Base-by-base conservation (phyloP, 2,888 invertebrate species). In the Erebia epiphron region DNA sequence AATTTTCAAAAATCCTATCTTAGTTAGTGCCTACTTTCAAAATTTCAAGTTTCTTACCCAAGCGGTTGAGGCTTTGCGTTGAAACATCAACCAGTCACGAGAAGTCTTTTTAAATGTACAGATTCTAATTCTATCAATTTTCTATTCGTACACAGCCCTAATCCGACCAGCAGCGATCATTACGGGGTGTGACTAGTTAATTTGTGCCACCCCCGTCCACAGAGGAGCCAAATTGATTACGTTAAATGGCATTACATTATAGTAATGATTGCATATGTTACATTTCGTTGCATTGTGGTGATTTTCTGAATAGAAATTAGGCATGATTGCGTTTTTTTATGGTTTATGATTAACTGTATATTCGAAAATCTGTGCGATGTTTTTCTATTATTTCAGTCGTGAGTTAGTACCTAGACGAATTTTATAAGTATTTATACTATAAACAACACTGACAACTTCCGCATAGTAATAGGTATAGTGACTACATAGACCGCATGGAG, bases 231-330 rank as follows among this genome's bases (percentile, higher is more conserved):
- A 92, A 92, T 92, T 92, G 92, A 93, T 92, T 90, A 88, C 86
- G 78, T 87, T 86, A 89, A 91, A 89, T 86, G 87, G 88, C 86
- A 84, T 87, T 83, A 83, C 87, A 86, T 89, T 91, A 89, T 83
- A 81, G 81, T 89, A 89, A 91, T 88, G 86, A 87, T 85, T 90
- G 87, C 92, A 92, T 93, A 93, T 92, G 92, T 89, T 89, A 75
- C 80, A 70, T 78, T 79, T 78, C 75, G 71, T 73, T 77, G 61
- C 69, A 54, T 75, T 81, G 82, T 78, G 80, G 81, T 82, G 77
- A 80, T 75, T 83, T 81, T 79, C 76, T 69, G 74, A 74, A 78
- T 78, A 50, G 63, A 67, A 68, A 78, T 77, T 79, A 76, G 76
- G 75, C 41, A 13, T 21, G 46, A 61, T 52, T 49, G 54, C 69